Conservation (phyloP, 1,140 invertebrate species). For the Melanaphis sacchari region DNA sequence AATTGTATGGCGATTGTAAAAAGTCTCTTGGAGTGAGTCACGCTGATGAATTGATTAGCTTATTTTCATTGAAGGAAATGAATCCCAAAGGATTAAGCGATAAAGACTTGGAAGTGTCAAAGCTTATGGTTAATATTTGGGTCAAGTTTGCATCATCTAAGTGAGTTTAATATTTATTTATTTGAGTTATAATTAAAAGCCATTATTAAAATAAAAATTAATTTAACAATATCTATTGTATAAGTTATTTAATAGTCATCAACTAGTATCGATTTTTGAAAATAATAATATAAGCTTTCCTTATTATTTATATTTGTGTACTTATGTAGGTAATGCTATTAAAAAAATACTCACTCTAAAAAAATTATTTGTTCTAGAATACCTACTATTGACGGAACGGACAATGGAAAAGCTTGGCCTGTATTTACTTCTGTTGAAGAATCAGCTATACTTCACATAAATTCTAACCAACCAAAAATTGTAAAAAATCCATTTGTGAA, state of each 20-base stretch:
- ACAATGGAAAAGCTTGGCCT: slow-evolving; percentile 19
- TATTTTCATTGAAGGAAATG: not conserved
- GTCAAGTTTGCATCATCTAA: slow-evolving; percentile 10
- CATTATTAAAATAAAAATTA: not conserved
- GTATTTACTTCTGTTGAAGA: slow-evolving; percentile 6
- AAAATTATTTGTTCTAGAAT: not conserved
- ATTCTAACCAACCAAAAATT: slow-evolving; percentile 4
- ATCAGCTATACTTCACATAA: not conserved
- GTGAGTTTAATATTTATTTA: not conserved
- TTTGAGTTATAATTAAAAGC: not conserved
- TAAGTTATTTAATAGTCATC: not conserved
- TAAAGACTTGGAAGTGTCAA: slow-evolving; percentile 18
- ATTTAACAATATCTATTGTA: not conserved
- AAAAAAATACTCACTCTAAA: not conserved
- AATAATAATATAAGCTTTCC: not conserved
- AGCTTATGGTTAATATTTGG: slow-evolving; percentile 48
- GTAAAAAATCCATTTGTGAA: not conserved
- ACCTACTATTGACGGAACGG: slow-evolving; percentile 27
- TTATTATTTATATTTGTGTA: not conserved
- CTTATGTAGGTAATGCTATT: not conserved
- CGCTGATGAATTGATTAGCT: slow-evolving; percentile 37
- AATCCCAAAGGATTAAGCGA: not conserved
- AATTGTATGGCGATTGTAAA: not conserved
- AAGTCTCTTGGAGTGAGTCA: slow-evolving; percentile 17
- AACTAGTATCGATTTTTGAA: not conserved